Conservation (phyloP, 2,113 vertebrate species). For the Nestor notabilis region DNA sequence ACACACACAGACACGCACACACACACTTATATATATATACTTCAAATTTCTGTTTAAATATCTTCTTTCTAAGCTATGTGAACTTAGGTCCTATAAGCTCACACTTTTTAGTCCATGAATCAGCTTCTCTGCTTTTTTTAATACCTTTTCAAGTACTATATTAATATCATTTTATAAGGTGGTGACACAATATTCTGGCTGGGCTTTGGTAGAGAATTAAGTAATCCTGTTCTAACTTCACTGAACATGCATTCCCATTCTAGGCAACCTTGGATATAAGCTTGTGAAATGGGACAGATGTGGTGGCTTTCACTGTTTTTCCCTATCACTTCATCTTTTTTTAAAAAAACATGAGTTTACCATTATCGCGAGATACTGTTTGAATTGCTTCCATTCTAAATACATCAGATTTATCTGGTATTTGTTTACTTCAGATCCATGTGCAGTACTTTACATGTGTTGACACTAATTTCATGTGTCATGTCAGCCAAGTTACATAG, state of each 20-base stretch:
- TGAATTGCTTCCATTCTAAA: not conserved
- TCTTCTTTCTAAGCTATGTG: not conserved
- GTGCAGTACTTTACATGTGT: slow-evolving; percentile 7
- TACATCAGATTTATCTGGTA: not conserved
- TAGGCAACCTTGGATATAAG: not conserved
- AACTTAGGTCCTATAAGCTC: slow-evolving; percentile 41
- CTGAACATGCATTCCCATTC: not conserved
- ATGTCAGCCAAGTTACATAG: slow-evolving; percentile 24
- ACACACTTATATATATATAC: not conserved
- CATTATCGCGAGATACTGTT: not conserved
- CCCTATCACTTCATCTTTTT: not conserved
- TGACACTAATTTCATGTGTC: slow-evolving; percentile 38
- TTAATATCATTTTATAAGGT: slow-evolving; percentile 64
- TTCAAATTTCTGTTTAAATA: slow-evolving; percentile 29
- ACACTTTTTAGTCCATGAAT: slow-evolving; percentile 36
- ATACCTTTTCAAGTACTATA: slow-evolving; percentile 60
- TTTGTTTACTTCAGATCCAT: not conserved
- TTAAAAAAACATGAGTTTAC: not conserved
- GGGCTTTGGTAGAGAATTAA: slow-evolving; percentile 34
- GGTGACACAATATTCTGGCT: slow-evolving; percentile 44
- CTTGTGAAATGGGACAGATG: not conserved
- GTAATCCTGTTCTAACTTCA: slow-evolving; percentile 53
- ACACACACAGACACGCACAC: not conserved
- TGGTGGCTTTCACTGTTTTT: not conserved
- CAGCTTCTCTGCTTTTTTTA: slow-evolving; percentile 28